Percentiles rank a stretch among this genome's conserved stretches.
Conservation (phyloP, 2,797 vertebrate genomes). For the Clamator glandarius region DNA sequence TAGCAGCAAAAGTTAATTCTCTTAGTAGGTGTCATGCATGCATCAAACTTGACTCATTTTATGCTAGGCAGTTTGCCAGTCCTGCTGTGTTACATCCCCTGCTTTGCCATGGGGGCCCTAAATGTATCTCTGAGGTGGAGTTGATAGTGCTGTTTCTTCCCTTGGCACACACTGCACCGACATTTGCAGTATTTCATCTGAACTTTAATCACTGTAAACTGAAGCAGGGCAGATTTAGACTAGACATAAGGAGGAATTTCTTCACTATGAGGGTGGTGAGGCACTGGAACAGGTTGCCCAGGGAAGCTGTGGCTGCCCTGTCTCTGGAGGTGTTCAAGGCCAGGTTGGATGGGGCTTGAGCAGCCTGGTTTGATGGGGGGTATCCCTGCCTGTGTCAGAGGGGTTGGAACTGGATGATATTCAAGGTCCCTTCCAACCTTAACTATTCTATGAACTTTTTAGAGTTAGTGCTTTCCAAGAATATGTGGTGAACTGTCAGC, state of each 20-base stretch:
- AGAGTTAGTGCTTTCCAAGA: not conserved
- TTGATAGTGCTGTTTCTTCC: not conserved
- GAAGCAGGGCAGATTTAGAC: no score
- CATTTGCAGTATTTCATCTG: not conserved
- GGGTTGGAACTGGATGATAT: no score
- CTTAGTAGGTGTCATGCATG: not conserved
- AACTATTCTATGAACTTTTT: no score
- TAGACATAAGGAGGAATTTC: no score
- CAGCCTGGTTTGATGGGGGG: no score
- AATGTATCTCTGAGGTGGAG: not conserved
- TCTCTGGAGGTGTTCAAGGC: no score
- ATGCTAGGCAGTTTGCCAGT: not conserved
- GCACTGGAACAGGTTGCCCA: no score
- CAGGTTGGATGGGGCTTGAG: no score
- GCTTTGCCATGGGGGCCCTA: not conserved
- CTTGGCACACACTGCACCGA: not conserved
- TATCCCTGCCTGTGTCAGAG: no score
- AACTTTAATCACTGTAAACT: not conserved
- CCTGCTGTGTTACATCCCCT: not conserved
- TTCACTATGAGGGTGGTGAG: no score
- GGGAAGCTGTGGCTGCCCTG: no score
- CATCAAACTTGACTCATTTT: not conserved
- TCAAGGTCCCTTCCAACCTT: no score
- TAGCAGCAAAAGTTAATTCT: not conserved
- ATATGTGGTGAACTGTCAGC: not conserved